phyloP scores from a whole-genome alignment of 2,113 vertebrate species.

The Ahaetulla prasina region DNA sequence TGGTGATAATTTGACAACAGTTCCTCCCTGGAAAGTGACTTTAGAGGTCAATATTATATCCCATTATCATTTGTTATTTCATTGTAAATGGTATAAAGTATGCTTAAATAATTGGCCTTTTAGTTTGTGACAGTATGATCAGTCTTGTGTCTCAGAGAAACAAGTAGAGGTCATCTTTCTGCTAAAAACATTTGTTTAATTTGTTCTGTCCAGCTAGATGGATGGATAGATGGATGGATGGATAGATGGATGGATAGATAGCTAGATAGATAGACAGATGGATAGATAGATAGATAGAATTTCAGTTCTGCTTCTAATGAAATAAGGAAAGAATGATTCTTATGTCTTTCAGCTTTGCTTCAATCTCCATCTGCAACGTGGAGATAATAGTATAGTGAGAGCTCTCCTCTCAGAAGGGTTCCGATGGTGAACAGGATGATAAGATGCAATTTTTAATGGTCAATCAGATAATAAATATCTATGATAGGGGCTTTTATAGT shows the following conservation, averaged over 20 bases:
- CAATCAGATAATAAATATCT: not conserved
- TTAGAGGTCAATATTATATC: not conserved
- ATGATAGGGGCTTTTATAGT: not conserved
- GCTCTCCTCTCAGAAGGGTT: not conserved
- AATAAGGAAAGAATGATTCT: not conserved
- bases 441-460: not conserved
- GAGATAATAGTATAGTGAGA: not conserved
- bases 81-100: not conserved
- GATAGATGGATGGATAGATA: not conserved
- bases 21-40: not conserved
- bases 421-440: not conserved
- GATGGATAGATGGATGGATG: too few species aligned
- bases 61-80: not conserved
- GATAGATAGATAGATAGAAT: too few species aligned
- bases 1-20: not conserved
- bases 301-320: too few species aligned
- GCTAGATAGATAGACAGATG: too few species aligned
- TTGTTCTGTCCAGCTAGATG: not conserved
- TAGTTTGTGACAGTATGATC: not conserved
- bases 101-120: not conserved
- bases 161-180: not conserved
- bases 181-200: not conserved
- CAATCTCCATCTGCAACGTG: not conserved
- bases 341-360: not conserved
- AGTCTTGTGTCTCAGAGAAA: not conserved